phyloP scores from a whole-genome alignment of 2,113 vertebrate species.

The Dicrurus megarhynchus region DNA sequence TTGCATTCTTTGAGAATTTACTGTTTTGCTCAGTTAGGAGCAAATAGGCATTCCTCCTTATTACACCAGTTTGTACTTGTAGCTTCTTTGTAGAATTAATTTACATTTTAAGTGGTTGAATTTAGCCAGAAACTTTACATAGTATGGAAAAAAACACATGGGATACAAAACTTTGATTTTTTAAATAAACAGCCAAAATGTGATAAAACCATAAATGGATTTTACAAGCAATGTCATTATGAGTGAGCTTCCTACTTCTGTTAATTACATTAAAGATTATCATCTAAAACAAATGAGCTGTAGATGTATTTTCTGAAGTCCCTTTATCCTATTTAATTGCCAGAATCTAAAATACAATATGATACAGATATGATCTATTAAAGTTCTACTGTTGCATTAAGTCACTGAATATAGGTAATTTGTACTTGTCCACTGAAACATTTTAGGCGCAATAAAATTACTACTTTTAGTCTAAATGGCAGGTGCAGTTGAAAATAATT shows the following conservation, averaged over 20 bases:
- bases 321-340: conserved; percentile 86
- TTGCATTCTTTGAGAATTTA: background rate
- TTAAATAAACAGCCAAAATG: conserved; percentile 72
- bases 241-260: conserved; percentile 75
- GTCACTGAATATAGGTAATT: conserved; percentile 83
- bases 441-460: conserved; percentile 83
- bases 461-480: conserved; percentile 65
- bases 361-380: conserved; percentile 91
- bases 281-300: conserved; percentile 89
- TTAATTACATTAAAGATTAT: conserved; percentile 88
- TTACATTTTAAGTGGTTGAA: background rate
- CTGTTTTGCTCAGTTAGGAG: background rate
- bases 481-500: conserved; percentile 64
- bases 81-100: background rate
- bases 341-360: conserved; percentile 84
- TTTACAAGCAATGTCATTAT: conserved; percentile 70
- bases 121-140: conserved; percentile 14
- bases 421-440: conserved; percentile 88
- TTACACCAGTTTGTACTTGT: background rate
- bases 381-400: conserved; percentile 86
- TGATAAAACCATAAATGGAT: conserved; percentile 70
- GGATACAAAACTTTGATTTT: conserved; percentile 38
- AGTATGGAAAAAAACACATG: background rate
- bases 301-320: conserved; percentile 77
- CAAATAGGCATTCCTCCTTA: background rate